Base-by-base conservation (phyloP, 1,140 invertebrate species). In the Triops cancriformis region DNA sequence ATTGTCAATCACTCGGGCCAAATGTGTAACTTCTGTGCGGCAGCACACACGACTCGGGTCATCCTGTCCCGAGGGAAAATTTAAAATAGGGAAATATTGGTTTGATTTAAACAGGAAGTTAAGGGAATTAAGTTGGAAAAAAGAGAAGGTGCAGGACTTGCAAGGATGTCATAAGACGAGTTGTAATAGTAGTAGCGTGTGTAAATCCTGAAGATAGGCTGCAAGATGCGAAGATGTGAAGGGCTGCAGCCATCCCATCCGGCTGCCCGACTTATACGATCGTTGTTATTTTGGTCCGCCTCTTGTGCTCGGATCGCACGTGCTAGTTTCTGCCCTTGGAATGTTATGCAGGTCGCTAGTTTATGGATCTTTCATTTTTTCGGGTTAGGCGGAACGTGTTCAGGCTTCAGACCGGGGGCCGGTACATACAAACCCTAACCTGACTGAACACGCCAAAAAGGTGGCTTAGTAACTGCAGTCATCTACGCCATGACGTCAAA, bases 291-390 rank as follows among this genome's bases (percentile, higher is more conserved):
- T 64, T 64, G 51, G 51, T 64, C 51, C 51, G 51, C 51, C 51
- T 64, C 51, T 64, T 64, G 51, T 64, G 51, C 51, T 64, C 51
- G 14, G 51, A 64, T 64, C 51, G 51, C 51, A 64, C 51, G 51
- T 64, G 51, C 51, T 64, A 64, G 51, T 64, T 37, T 64, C 51
- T 64, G 51, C 14, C 51, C 51, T 64, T 64, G 51, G 51, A 64
- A 64, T 64, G 51, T 23, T 64, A 64, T 18, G 51, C 51, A 64
- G 51, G 51, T n/a, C 9, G 4, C 23, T 18, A 64, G 23, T 64
- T 64, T 64, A 64, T 64, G 51, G 51, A 64, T 23, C 51, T 9
- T 64, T 64, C 3, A 64, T 64, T n/a, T 23, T 64, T 64, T 64
- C 18, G 6, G 23, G 18, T n/a, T 64, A 23, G 51, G 23, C 51